These are phyloP conservation scores for Acanthornis magna DNA, from an alignment of 2,797 vertebrate genomes.

Conservation along the genomic window DNA sequence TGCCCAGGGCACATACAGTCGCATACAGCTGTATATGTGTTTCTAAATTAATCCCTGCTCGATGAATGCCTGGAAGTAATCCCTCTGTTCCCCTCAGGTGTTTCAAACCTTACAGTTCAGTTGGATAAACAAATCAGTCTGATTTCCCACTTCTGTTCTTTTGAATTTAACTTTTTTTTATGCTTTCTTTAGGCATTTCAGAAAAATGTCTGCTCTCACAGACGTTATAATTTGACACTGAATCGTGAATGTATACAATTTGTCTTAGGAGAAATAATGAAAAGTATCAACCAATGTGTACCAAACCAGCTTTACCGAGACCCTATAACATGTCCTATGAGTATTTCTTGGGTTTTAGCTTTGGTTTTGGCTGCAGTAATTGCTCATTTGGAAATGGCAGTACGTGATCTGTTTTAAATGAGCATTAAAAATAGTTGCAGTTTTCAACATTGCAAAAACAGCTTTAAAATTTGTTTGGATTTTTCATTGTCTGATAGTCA, in stretches of 20 bases:
- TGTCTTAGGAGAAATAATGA: neutral
- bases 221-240: neutral
- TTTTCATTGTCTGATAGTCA: neutral
- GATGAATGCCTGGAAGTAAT: accelerated
- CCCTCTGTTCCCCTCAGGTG: neutral
- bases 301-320: neutral
- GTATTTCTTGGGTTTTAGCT: neutral
- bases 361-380: neutral
- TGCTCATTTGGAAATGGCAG: neutral
- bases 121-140: neutral
- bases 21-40: neutral
- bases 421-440: neutral
- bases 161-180: neutral
- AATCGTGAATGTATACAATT: neutral
- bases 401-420: neutral
- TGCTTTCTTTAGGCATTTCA: neutral
- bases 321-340: neutral
- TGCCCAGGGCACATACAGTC: neutral
- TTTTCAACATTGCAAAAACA: neutral
- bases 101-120: neutral
- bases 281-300: neutral
- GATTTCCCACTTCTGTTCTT: neutral
- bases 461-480: neutral
- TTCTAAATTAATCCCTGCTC: neutral
- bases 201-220: neutral